These are phyloP conservation scores for Eumerus sabulonum DNA, from an alignment of 2,888 invertebrate species.

Conservation along the genomic window DNA sequence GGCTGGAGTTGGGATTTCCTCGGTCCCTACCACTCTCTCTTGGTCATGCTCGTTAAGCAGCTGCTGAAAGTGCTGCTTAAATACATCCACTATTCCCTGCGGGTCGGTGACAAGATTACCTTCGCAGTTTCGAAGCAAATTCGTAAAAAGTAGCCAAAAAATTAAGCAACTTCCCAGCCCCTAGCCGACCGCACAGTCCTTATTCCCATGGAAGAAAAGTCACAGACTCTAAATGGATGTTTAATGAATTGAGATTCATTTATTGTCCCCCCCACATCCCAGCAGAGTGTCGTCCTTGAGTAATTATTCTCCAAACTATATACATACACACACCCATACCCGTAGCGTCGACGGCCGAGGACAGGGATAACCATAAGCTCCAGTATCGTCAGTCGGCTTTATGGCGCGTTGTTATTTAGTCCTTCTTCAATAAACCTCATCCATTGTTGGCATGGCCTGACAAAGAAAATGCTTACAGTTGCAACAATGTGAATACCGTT, in stretches of 20 bases:
- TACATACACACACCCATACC: not conserved
- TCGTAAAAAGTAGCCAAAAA: no score
- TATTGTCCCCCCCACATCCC: conserved; percentile 41
- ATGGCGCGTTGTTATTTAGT: conserved; percentile 39
- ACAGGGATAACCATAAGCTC: conserved; percentile 4
- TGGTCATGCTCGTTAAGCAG: no score
- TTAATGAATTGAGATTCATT: conserved; percentile 66
- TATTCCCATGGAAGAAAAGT: conserved; percentile 4
- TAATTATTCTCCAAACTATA: conserved; percentile 46
- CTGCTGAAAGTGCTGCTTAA: no score
- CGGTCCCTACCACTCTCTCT: no score
- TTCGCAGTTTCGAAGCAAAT: no score
- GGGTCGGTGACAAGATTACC: no score
- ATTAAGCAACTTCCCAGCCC: no score
- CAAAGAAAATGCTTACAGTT: conserved; percentile 61
- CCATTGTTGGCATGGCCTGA: conserved; percentile 35
- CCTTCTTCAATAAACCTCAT: conserved; percentile 28
- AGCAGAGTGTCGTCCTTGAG: conserved; percentile 49
- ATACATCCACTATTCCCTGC: no score
- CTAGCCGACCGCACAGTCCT: conserved; percentile 21
- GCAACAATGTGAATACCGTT: conserved; percentile 40
- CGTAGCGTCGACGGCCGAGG: no score
- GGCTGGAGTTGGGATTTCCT: no score
- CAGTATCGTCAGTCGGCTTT: not conserved
- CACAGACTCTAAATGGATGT: conserved; percentile 55